Evolutionary conservation across 2,888 invertebrate genomes (phyloP).

Genomic region (Siphonodentalium dalli): DNA sequence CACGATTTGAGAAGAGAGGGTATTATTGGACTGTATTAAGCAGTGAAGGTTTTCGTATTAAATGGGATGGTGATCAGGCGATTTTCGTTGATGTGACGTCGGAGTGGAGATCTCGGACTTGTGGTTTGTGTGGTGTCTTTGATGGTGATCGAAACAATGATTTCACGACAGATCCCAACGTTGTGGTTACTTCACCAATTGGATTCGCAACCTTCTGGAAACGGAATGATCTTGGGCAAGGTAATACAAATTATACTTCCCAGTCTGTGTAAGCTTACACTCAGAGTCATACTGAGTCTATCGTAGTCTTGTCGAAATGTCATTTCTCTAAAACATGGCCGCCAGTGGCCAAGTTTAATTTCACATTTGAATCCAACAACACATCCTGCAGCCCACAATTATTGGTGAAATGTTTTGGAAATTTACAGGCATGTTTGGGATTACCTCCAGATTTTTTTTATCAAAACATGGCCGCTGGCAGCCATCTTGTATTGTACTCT

Average conservation of each 20-base stretch:
- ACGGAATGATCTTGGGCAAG: conserved; percentile 31
- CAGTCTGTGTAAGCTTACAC: neutral
- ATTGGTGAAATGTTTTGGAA: no score
- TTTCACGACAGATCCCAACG: conserved; percentile 71
- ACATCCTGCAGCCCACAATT: no score
- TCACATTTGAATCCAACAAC: neutral
- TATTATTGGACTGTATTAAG: conserved; percentile 76
- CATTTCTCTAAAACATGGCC: neutral
- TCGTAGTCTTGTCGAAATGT: conserved; percentile 3
- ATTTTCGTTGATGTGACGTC: conserved; percentile 44
- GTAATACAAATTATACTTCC: conserved; percentile 1
- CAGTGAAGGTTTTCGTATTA: conserved; percentile 72
- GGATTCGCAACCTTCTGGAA: conserved; percentile 52
- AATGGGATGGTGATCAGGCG: conserved; percentile 76
- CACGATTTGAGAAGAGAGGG: conserved; percentile 77
- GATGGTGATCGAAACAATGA: conserved; percentile 78
- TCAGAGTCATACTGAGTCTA: neutral
- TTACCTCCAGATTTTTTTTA: no score
- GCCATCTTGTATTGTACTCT: no score
- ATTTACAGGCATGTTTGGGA: no score
- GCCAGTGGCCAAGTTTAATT: neutral
- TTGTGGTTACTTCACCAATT: conserved; percentile 52
- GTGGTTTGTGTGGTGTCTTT: conserved; percentile 82
- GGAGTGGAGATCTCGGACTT: conserved; percentile 77
- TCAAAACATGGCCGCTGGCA: no score